These are phyloP conservation scores for Drosophila arizonae DNA, from an alignment of 1,140 invertebrate species.

Conservation along the genomic window DNA sequence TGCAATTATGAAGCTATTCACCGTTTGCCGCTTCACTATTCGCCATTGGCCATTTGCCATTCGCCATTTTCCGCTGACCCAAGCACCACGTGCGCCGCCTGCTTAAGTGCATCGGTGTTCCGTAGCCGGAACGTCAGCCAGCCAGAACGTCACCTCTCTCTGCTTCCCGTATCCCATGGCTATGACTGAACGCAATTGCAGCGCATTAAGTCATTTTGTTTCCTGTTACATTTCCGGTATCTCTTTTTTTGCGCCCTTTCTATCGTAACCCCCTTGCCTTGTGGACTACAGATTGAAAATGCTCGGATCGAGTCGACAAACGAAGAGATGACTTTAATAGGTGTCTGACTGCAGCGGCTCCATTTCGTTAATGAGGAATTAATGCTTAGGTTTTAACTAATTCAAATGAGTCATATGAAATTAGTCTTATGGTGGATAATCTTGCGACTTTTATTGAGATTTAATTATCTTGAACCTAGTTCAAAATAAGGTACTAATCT, in stretches of 20 bases:
- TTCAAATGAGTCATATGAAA: no score
- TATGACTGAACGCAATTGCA: conserved; percentile 29
- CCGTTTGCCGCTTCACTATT: conserved; percentile 19
- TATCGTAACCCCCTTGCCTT: neutral
- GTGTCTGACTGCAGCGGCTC: no score
- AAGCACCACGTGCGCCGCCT: conserved; percentile 44
- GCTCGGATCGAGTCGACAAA: neutral
- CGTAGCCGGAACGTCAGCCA: conserved; percentile 20
- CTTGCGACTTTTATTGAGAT: no score
- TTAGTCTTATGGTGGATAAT: no score
- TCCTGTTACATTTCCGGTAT: conserved; percentile 57
- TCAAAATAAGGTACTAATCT: no score
- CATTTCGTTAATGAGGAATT: conserved; percentile 7
- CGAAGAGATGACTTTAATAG: neutral
- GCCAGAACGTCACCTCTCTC: neutral
- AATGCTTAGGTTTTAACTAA: no score
- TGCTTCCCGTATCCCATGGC: neutral
- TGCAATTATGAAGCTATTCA: conserved; percentile 60
- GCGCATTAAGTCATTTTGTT: conserved; percentile 62
- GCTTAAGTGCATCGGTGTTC: conserved; percentile 42
- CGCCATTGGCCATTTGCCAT: conserved; percentile 3
- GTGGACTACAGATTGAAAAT: conserved; percentile 7
- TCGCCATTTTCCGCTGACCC: conserved; percentile 44
- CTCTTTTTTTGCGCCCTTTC: conserved; percentile 14
- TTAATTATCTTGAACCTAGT: no score